Percentiles rank a stretch among this genome's conserved stretches.
Evolutionary conservation across 2,113 vertebrate species (phyloP).

Genomic region (Xyliphius kryptos): DNA sequence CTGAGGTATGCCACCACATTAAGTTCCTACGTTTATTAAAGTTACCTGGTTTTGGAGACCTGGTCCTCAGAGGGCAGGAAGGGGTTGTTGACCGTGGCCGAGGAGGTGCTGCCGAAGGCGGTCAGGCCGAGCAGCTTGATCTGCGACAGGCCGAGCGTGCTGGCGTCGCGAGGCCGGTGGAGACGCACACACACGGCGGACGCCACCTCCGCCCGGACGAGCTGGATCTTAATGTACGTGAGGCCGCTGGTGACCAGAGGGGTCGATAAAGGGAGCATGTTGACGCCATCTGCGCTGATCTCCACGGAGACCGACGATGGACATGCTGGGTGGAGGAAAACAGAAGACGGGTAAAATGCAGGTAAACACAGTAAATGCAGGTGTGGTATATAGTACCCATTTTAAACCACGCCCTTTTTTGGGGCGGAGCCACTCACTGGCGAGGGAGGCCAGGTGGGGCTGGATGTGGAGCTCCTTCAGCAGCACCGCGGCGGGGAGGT

Average conservation of each 20-base stretch:
- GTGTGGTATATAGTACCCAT: too few relatives aligned
- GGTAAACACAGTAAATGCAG: too few relatives aligned
- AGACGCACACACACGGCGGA: slow-evolving; percentile 92
- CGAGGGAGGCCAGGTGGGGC: slow-evolving; percentile 93
- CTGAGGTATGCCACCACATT: too few relatives aligned
- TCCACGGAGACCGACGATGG: slow-evolving; percentile 97
- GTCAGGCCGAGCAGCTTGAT: slow-evolving; percentile 95
- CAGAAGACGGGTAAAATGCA: not conserved
- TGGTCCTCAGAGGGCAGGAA: slow-evolving; percentile 98
- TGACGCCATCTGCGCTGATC: slow-evolving; percentile 93
- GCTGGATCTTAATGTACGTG: slow-evolving; percentile 97
- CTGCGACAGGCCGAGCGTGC: slow-evolving; percentile 91
- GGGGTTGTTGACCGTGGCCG: slow-evolving; percentile 94
- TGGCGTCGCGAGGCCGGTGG: slow-evolving; percentile 92
- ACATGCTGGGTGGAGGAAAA: slow-evolving; percentile 69
- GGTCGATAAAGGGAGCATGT: slow-evolving; percentile 94
- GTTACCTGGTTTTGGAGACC: slow-evolving; percentile 95
- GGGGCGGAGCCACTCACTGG: slow-evolving; percentile 71
- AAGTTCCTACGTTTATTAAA: not conserved
- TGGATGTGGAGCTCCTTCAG: slow-evolving; percentile 98
- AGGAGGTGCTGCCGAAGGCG: slow-evolving; percentile 94
- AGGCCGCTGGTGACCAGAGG: slow-evolving; percentile 93
- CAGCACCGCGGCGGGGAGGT: slow-evolving; percentile 90
- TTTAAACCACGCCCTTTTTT: too few relatives aligned
- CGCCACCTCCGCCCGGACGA: slow-evolving; percentile 94